Conservation (phyloP, 1,140 invertebrate genomes). For the Heliconius congener region DNA sequence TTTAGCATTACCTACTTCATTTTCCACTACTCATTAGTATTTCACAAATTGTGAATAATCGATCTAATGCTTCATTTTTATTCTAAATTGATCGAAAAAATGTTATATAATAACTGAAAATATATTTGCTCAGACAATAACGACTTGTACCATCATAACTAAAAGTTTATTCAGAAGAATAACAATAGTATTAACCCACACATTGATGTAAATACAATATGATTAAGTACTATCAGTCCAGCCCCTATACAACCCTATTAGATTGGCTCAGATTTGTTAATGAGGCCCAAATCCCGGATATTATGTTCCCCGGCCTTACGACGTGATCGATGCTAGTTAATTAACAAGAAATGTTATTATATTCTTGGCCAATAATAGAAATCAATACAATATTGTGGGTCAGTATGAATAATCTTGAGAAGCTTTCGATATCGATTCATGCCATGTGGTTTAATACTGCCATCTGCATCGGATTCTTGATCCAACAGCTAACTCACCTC, state of each 20-base stretch:
- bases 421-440: no score
- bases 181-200: background rate
- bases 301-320: background rate
- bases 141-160: background rate
- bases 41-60: no score
- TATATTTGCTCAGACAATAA: no score
- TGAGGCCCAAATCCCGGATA: constrained; percentile 4
- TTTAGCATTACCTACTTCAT: no score
- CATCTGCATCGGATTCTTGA: no score
- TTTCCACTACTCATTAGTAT: no score
- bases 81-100: no score
- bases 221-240: background rate
- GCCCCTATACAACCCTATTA: constrained; percentile 1
- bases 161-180: background rate
- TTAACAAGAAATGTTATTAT: background rate
- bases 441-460: no score
- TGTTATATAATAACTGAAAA: no score
- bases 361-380: background rate
- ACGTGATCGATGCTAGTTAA: background rate
- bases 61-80: no score
- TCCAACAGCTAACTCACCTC: no score
- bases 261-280: constrained; percentile 6
- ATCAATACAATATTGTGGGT: background rate
- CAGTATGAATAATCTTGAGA: no score
- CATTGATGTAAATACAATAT: background rate